Evolutionary conservation across 2,888 invertebrate genomes (phyloP).

Genomic region (Troides helena): DNA sequence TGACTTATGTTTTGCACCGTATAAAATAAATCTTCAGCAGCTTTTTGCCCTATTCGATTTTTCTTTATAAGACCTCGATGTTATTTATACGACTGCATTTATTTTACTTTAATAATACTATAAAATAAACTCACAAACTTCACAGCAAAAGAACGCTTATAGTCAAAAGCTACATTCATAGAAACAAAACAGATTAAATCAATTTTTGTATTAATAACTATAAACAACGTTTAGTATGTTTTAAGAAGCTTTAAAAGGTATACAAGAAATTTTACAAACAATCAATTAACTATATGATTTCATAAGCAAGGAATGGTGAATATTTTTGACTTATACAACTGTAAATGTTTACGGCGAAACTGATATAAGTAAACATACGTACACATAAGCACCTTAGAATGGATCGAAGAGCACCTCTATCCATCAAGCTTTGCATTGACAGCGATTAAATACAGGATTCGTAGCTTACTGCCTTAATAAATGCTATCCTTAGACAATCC

Average conservation of each 20-base stretch:
- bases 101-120: not conserved
- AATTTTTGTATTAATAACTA: too few relatives aligned
- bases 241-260: not conserved
- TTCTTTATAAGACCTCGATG: conserved; percentile 9
- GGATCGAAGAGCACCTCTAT: conserved; percentile 35
- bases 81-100: conserved; percentile 8
- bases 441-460: conserved; percentile 62
- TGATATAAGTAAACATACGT: not conserved
- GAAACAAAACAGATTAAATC: too few relatives aligned
- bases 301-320: not conserved
- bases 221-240: too few relatives aligned
- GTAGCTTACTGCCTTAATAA: conserved; percentile 50
- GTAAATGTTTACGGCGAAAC: not conserved
- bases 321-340: not conserved
- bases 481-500: conserved; percentile 22
- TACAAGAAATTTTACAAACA: not conserved
- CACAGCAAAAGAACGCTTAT: too few relatives aligned
- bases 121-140: too few relatives aligned
- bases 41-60: conserved; percentile 19
- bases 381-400: conserved; percentile 7
- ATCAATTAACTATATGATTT: too few relatives aligned
- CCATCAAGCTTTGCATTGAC: conserved; percentile 59
- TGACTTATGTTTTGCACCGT: conserved; percentile 42
- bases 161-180: too few relatives aligned
- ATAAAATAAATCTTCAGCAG: conserved; percentile 23